These are phyloP conservation scores for Tetranychus piercei DNA, from an alignment of 2,888 invertebrate genomes.

Conservation along the genomic window DNA sequence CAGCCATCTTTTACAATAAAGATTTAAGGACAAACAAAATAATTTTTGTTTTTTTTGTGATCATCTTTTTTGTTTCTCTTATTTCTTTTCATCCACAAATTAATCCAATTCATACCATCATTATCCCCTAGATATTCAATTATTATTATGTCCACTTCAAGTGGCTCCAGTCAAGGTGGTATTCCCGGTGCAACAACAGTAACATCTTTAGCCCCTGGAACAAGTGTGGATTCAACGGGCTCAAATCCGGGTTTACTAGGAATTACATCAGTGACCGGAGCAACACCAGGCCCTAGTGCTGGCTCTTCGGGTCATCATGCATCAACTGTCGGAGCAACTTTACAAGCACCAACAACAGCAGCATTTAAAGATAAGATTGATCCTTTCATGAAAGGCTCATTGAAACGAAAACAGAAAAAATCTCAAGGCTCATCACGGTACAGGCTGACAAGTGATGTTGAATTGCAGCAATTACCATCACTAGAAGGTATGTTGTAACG, in stretches of 20 bases:
- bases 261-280: too few relatives aligned
- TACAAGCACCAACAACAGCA: background rate
- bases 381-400: conserved; percentile 92
- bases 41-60: too few relatives aligned
- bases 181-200: background rate
- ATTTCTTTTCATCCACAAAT: background rate
- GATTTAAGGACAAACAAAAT: too few relatives aligned
- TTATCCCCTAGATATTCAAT: background rate
- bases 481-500: conserved; percentile 59
- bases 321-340: background rate
- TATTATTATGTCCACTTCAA: background rate
- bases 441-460: conserved; percentile 91
- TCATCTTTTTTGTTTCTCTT: too few relatives aligned
- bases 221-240: background rate
- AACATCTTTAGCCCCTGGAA: background rate
- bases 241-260: background rate
- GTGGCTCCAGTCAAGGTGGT: background rate
- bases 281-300: background rate
- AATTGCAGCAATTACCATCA: conserved; percentile 81
- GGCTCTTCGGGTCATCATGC: background rate
- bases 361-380: conserved; percentile 93
- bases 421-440: conserved; percentile 97
- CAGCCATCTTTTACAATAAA: too few relatives aligned
- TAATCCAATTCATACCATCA: background rate
- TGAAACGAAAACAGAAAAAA: conserved; percentile 94